Evolutionary conservation across 2,797 vertebrate species (phyloP).

Genomic region (Poecilia velifera): DNA sequence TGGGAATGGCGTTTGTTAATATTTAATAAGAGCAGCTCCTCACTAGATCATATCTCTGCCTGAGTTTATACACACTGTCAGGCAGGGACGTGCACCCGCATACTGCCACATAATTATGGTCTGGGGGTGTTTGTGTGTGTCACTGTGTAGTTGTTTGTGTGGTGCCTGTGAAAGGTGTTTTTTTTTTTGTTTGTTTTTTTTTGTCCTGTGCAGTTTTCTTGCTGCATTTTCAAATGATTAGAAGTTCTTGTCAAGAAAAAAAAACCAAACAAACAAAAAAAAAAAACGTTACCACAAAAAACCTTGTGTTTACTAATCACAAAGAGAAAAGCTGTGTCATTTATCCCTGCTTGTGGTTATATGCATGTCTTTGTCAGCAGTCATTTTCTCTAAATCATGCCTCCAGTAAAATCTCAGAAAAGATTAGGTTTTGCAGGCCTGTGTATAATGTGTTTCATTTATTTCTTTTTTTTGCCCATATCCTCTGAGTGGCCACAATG

Average conservation of each 20-base stretch:
- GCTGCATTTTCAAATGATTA: constrained; percentile 43
- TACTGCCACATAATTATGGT: constrained; percentile 76
- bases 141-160: constrained; percentile 40
- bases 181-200: constrained; percentile 24
- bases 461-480: constrained; percentile 60
- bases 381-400: constrained; percentile 59
- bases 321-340: constrained; percentile 48
- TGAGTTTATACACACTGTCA: constrained; percentile 78
- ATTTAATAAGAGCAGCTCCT: constrained; percentile 84
- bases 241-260: constrained; percentile 35
- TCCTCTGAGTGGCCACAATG: constrained; percentile 71
- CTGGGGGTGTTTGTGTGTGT: constrained; percentile 45
- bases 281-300: constrained; percentile 45
- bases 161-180: constrained; percentile 39
- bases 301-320: constrained; percentile 52
- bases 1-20: constrained; percentile 83
- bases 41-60: constrained; percentile 80
- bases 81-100: constrained; percentile 72
- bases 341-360: constrained; percentile 34
- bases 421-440: constrained; percentile 65
- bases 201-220: constrained; percentile 15
- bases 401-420: constrained; percentile 58
- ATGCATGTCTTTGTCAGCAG: constrained; percentile 34
- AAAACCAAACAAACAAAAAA: constrained; percentile 40
- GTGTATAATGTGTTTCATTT: constrained; percentile 68